Base-by-base conservation (phyloP, 2,888 invertebrate species). In the Lasioglossum pauxillum region DNA sequence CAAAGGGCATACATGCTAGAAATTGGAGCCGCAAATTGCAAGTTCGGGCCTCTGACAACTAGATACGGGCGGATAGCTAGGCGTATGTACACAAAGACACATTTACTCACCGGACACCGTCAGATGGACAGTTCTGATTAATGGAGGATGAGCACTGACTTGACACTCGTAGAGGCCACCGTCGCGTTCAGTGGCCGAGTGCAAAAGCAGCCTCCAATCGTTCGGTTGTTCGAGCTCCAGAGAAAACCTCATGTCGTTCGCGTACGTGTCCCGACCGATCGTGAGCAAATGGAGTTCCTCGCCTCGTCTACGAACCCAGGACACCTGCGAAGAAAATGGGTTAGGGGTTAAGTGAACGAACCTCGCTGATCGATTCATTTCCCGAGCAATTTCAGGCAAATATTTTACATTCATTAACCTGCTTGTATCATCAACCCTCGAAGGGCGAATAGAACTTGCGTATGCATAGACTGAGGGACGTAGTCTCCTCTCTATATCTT, bases 151-250 rank as follows among this genome's bases (percentile, higher is more conserved):
- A 31, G 97, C 97, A n/a, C 97, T 97, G 89, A 98, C 97, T 95
- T 97, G 97, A 92, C 97, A 98, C 95, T 97, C 98, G 95, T 97
- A 98, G 91, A 96, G 96, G n/a, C 98, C 98, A 88, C 97, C 97
- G 93, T 98, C 98, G 80, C 97, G 96, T 93, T 97, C 97, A 83
- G 97, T 97, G 88, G 97, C 97, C 93, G 97, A 97, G 94, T 97
- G 96, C 80, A 98, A 97, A 87, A 97, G 96, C 83, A 98, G 96
- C 88, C 97, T 96, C 98, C 98, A 98, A 94, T 98, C 97, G 93
- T 97, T 97, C 14, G 97, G 97, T 82, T 97, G 96, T 91, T 97
- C 96, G 93, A 97, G 97, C 83, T 97, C 97, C 78, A 97, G 95
- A 5, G 97, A 96, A 94, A 97, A 97, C 75, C 98, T 96, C 1